Conservation (phyloP, 2,888 invertebrate species). For the Bedellia somnulentella region DNA sequence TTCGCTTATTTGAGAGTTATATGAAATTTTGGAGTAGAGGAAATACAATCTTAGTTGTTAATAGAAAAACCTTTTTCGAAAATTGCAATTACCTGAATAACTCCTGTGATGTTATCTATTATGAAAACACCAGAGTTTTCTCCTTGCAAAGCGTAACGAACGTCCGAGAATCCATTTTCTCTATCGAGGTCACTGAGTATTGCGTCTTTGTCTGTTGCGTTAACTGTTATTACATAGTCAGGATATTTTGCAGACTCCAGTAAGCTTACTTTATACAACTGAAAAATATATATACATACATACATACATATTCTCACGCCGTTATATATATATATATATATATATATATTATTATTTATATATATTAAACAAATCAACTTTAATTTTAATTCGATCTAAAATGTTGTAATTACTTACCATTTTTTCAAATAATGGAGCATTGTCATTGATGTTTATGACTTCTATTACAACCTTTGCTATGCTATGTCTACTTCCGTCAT, state of each 20-base stretch:
- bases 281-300: constrained; percentile 12
- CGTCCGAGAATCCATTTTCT: constrained; percentile 66
- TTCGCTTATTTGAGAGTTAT: too few species aligned
- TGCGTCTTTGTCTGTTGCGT: constrained; percentile 72
- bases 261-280: constrained; percentile 71
- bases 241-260: constrained; percentile 70
- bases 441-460: constrained; percentile 77
- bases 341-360: not conserved
- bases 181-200: constrained; percentile 59
- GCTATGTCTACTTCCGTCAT: constrained; percentile 59
- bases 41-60: too few species aligned
- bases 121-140: constrained; percentile 74
- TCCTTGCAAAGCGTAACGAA: constrained; percentile 72
- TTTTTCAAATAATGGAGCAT: constrained; percentile 71
- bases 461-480: constrained; percentile 69
- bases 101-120: constrained; percentile 70
- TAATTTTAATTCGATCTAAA: not conserved
- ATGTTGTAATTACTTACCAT: constrained; percentile 29
- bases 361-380: not conserved
- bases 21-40: too few species aligned
- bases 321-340: not conserved
- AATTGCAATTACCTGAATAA: constrained; percentile 64
- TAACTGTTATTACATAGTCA: constrained; percentile 67
- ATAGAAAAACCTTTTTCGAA: too few species aligned
- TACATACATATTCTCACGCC: not conserved